Evolutionary conservation across 2,797 vertebrate species (phyloP).

Genomic region (Neomorphus geoffroyi): DNA sequence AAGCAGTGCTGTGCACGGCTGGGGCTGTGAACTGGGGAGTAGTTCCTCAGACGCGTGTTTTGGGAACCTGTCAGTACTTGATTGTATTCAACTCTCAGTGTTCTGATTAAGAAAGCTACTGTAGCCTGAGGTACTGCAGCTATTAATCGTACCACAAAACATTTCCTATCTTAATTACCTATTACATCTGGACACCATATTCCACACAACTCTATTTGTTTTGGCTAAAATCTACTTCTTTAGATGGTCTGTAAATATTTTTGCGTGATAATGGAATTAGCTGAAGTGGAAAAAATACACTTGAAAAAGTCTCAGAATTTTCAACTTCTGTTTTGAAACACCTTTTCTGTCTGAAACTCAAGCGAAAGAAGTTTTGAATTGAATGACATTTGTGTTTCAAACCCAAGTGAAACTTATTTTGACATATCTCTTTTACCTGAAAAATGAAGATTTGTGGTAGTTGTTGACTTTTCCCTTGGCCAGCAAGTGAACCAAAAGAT

Average conservation of each 20-base stretch:
- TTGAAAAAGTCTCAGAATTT: background rate
- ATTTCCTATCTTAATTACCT: background rate
- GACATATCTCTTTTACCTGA: background rate
- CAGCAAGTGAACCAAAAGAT: background rate
- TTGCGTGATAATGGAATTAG: background rate
- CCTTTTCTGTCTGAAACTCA: background rate
- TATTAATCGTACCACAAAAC: background rate
- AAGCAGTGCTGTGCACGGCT: background rate
- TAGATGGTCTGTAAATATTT: background rate
- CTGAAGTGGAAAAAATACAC: background rate
- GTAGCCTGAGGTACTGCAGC: background rate
- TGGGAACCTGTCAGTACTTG: background rate
- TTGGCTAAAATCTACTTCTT: background rate
- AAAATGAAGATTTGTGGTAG: background rate
- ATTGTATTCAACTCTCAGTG: background rate
- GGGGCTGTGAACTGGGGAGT: background rate
- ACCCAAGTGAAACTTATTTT: background rate
- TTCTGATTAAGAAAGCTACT: background rate
- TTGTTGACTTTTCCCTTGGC: background rate
- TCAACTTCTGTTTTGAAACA: background rate
- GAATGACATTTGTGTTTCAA: background rate
- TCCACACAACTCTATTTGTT: background rate
- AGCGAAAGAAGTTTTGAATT: background rate
- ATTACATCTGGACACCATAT: background rate
- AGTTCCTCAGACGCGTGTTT: background rate